Evolutionary conservation across 2,888 invertebrate species (phyloP), one percentile per base, ranked within the genome.

Genomic region (Brenthis ino): DNA sequence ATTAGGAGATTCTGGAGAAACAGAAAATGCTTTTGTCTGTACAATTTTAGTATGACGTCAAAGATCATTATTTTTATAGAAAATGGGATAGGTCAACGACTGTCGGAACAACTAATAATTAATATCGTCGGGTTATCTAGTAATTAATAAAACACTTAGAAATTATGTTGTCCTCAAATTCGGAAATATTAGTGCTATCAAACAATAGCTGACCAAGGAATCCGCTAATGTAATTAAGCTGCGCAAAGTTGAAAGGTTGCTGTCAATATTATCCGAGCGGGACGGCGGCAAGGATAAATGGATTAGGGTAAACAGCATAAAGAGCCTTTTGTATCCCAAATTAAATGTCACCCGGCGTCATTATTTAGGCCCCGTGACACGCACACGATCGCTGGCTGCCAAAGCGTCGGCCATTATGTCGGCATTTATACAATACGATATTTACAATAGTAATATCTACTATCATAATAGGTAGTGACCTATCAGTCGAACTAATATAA

Each of bases 261-360:
- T 68, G 70, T 72, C 72, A 70, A 70, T 70, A 72, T 68, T 70
- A 66, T 64, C 50, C 68, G 28, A 56, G 65, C 65, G 70, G 61
- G 64, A 48, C 33, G 61, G 56, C 55, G 64, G 64, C 76, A 63
- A 74, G 76, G 77, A 77, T 79, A 77, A 81, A 80, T 80, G 80
- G 91, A 90, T 91, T 88, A 91, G 91, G 88, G 90, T 89, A 90
- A 91, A 89, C 87, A 89, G 88, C 84, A 88, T 91, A 89, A 90
- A 89, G 86, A 89, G 87, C 83, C 90, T 89, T 91, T 92, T 92
- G 91, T 92, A 91, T 89, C 87, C 85, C 78, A 91, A 91, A 91
- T 92, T 90, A 91, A 91, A 92, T 84, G 91, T 91, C 92, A 91
- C 83, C 85, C 87, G 80, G 80, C 82, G 87, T 92, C 91, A 91